phyloP scores from a whole-genome alignment of 1,140 invertebrate species.

The Melanaphis sacchari region DNA sequence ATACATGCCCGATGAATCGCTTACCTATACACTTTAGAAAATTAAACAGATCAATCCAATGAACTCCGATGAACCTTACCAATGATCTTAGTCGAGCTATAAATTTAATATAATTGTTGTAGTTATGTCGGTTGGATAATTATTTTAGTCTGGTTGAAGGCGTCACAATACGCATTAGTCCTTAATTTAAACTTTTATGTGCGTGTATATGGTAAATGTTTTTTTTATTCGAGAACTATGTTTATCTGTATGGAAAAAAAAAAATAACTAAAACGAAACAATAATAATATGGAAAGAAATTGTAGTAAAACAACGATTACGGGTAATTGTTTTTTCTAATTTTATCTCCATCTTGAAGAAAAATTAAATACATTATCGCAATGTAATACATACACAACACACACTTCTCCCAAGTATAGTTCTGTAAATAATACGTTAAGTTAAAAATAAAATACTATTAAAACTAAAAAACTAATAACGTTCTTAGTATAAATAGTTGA shows the following conservation, averaged over 20 bases:
- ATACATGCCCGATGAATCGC: neutral
- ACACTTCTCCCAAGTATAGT: neutral
- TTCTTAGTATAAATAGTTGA: too few relatives aligned
- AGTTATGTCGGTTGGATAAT: conserved; percentile 29
- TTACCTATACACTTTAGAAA: neutral
- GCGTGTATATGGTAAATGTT: neutral
- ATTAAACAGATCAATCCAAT: neutral
- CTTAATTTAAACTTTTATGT: neutral
- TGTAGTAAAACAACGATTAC: conserved; percentile 46
- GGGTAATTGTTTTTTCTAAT: conserved; percentile 30
- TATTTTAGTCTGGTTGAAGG: conserved; percentile 36
- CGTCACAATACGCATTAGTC: conserved; percentile 12
- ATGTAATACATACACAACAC: neutral
- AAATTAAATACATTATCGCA: conserved; percentile 38
- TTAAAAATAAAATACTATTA: neutral
- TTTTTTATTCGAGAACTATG: neutral
- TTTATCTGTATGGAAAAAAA: neutral
- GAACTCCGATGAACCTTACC: neutral
- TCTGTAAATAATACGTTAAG: neutral
- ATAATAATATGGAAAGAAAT: conserved; percentile 37
- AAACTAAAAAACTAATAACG: neutral
- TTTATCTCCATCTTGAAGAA: neutral
- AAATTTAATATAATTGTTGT: neutral
- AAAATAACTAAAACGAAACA: conserved; percentile 10
- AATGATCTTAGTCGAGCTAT: neutral